phyloP scores from a whole-genome alignment of 2,113 vertebrate genomes.

The Menidia beryllina region DNA sequence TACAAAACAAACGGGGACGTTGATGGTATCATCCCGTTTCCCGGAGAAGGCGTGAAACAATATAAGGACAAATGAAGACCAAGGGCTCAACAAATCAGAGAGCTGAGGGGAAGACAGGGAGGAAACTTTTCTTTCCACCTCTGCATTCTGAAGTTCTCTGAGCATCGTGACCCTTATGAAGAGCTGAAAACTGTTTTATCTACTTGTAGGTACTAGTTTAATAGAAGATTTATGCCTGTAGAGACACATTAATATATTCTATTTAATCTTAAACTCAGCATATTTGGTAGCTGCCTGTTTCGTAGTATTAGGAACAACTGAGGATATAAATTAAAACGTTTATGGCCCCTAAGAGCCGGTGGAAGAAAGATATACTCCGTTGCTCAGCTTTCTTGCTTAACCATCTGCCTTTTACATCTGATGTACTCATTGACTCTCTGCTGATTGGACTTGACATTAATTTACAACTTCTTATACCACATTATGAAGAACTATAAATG shows the following conservation, averaged over 20 bases:
- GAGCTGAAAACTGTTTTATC: constrained; percentile 43
- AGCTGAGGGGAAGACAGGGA: not conserved
- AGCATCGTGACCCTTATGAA: constrained; percentile 39
- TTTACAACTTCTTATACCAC: constrained; percentile 13
- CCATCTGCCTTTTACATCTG: constrained; percentile 12
- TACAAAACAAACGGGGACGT: constrained; percentile 44
- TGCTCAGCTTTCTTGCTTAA: constrained; percentile 4
- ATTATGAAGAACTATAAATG: constrained; percentile 48
- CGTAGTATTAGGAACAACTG: constrained; percentile 16
- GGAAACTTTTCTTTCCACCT: constrained; percentile 53
- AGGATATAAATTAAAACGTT: constrained; percentile 11
- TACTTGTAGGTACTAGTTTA: constrained; percentile 49
- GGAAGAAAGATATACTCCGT: constrained; percentile 25
- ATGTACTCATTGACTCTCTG: not conserved
- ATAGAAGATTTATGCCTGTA: constrained; percentile 31
- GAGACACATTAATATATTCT: constrained; percentile 38
- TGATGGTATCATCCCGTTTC: constrained; percentile 28
- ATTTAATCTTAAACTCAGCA: constrained; percentile 54
- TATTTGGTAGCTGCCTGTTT: constrained; percentile 21
- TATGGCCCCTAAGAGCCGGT: constrained; percentile 2
- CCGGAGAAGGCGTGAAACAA: constrained; percentile 17
- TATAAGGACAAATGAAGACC: constrained; percentile 20
- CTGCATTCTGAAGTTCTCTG: constrained; percentile 50
- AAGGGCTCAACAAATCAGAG: not conserved
- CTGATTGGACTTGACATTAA: constrained; percentile 20